phyloP scores from a whole-genome alignment of 1,140 invertebrate species.

The Pissodes strobi region DNA sequence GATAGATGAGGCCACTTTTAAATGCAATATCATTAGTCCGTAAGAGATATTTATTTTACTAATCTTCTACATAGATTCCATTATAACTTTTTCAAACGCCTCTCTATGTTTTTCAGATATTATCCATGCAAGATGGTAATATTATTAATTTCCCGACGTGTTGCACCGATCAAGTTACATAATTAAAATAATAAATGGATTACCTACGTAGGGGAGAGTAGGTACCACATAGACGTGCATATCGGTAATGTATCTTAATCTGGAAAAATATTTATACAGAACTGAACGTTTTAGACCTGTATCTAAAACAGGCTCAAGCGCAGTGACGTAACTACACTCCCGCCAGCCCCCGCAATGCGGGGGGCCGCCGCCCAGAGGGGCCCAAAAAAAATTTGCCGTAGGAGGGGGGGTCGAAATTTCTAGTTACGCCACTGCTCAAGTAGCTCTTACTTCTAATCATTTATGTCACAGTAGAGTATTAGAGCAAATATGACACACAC shows the following conservation, averaged over 20 bases:
- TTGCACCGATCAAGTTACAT: slow-evolving; percentile 12
- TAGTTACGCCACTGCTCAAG: not conserved
- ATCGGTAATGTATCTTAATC: slow-evolving; percentile 16
- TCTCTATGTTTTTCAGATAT: slow-evolving; percentile 16
- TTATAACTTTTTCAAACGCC: slow-evolving; percentile 2
- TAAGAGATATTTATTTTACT: slow-evolving; percentile 23
- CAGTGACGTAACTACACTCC: no score
- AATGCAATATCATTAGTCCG: slow-evolving; percentile 17
- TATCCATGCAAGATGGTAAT: slow-evolving; percentile 13
- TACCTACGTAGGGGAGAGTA: slow-evolving; percentile 19
- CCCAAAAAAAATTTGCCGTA: not conserved
- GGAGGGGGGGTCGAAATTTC: no score
- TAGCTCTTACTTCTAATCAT: not conserved
- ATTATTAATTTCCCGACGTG: slow-evolving; percentile 15
- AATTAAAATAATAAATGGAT: slow-evolving; percentile 26
- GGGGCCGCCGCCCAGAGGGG: no score
- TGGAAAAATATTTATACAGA: slow-evolving; percentile 2
- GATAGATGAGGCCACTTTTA: slow-evolving; percentile 16
- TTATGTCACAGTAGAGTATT: not conserved
- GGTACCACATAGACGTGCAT: slow-evolving; percentile 11
- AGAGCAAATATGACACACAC: slow-evolving; percentile 8
- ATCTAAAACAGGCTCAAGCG: no score
- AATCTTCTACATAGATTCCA: slow-evolving; percentile 10
- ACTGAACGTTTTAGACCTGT: not conserved
- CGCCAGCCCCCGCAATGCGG: no score